phyloP scores from a whole-genome alignment of 2,888 invertebrate species.

The Abrostola tripartita region DNA sequence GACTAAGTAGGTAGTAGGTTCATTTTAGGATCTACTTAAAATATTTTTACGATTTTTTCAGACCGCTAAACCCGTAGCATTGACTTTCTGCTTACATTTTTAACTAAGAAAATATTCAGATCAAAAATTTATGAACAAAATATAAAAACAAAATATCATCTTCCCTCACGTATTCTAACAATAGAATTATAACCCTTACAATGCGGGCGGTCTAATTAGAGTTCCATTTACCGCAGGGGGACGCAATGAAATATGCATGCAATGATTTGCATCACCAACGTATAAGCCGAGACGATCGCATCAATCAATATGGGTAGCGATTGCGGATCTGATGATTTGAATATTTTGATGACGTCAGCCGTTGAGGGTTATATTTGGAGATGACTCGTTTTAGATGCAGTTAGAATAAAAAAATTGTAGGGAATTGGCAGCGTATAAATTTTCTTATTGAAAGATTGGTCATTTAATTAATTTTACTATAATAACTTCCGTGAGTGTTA shows the following conservation, averaged over 20 bases:
- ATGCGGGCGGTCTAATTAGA: constrained; percentile 74
- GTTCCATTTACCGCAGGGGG: constrained; percentile 55
- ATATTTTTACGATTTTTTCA: too few species aligned
- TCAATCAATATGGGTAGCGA: constrained; percentile 46
- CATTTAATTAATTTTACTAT: too few species aligned
- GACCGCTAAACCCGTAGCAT: too few species aligned
- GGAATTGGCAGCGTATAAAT: not conserved
- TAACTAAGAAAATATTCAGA: not conserved
- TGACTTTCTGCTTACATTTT: too few species aligned
- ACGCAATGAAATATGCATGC: constrained; percentile 68
- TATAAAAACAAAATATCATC: constrained; percentile 1
- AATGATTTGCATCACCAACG: constrained; percentile 54
- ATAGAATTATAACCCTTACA: constrained; percentile 37
- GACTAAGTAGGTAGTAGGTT: too few species aligned
- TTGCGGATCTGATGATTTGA: constrained; percentile 38
- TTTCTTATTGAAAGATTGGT: not conserved
- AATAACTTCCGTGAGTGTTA: too few species aligned
- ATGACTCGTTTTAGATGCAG: not conserved
- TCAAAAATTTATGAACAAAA: not conserved
- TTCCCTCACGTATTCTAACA: constrained; percentile 8
- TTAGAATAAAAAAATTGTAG: not conserved
- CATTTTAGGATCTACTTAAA: too few species aligned
- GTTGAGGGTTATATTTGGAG: constrained; percentile 20
- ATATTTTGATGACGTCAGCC: constrained; percentile 43
- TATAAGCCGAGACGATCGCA: constrained; percentile 44